These are phyloP conservation scores for Trichonephila inaurata DNA, from an alignment of 1,140 invertebrate genomes.

Conservation along the genomic window DNA sequence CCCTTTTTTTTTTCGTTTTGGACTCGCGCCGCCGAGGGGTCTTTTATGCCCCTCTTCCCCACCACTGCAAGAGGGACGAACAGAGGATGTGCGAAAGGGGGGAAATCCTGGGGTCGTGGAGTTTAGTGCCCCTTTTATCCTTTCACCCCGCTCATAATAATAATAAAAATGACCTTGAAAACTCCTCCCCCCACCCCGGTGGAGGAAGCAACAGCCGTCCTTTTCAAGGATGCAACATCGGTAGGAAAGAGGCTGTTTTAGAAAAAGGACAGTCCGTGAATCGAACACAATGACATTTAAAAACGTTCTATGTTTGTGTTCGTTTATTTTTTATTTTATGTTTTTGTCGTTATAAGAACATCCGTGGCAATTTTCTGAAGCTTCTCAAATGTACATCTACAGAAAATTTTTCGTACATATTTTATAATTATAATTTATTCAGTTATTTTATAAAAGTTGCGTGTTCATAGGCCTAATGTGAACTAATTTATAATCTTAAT, in stretches of 20 bases:
- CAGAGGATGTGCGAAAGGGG: neutral
- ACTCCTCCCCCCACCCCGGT: neutral
- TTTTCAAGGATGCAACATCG: slow-evolving; percentile 46
- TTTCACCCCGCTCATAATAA: slow-evolving; percentile 39
- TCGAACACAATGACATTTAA: neutral
- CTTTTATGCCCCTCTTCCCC: neutral
- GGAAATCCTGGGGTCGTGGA: slow-evolving; percentile 17
- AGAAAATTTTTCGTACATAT: no score
- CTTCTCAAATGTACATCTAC: no score
- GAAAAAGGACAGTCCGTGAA: neutral
- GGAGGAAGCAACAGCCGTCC: slow-evolving; percentile 58
- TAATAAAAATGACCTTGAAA: slow-evolving; percentile 65
- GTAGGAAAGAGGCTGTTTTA: neutral
- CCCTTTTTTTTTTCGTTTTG: neutral
- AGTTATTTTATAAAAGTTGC: no score
- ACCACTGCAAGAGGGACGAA: neutral
- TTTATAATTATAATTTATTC: no score
- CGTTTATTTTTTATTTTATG: neutral
- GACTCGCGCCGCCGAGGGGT: slow-evolving; percentile 5
- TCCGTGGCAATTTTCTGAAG: no score
- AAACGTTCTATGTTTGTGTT: neutral
- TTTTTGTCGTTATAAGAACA: neutral
- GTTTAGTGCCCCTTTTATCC: slow-evolving; percentile 50
- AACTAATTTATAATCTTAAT: no score
- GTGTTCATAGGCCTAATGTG: no score